Base-by-base conservation (phyloP, 2,797 vertebrate genomes). In the Crenuchus spilurus region DNA sequence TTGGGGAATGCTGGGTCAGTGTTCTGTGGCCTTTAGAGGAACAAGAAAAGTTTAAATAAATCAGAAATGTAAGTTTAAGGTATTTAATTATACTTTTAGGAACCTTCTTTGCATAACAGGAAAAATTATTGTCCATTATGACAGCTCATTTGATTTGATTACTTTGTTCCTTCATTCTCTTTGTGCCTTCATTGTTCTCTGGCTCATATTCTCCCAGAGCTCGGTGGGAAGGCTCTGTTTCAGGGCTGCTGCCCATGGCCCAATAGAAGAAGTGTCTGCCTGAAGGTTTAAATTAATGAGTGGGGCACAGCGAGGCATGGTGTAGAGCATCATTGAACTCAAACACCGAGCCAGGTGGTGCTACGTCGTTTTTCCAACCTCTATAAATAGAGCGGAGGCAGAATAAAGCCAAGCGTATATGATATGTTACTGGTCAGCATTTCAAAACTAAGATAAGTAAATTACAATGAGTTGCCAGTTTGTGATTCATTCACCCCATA, bases 211-310 rank as follows among this genome's bases (percentile, higher is more conserved):
- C 49, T 60, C 63, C 35, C 31, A 46, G 65, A 49, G 51, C 57
- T 78, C 28, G 63, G 62, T 62, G 37, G 30, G 24, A 4, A 71
- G 31, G 37, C 4, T 63, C 54, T 51, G 41, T 62, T 74, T 39
- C 13, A 64, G 44, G 69, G 42, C 33, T 74, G 39, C 61, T 58
- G n/a, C 39, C 42, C 24, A 49, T 51, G 51, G 51, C 58, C 37
- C 62, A 61, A 64, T 72, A 54, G 72, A 41, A 54, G 52, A 41
- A 58, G 4, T 64, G 61, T 57, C 48, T 54, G 52, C 55, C 64
- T 75, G n/a, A n/a, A n/a, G n/a, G n/a, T 58, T 72, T 76, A 70
- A 81, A 60, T 67, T 68, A 72, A 72, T 76, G 28, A 42, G 64
- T 52, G 63, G 37, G 67, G 81, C 74, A 65, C 41, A 62, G 3